A percentile compares a stretch with the other conserved stretches of the same genome.
These are phyloP conservation scores for Lasioglossum zephyrum DNA, from an alignment of 2,888 invertebrate species.

Conservation along the genomic window DNA sequence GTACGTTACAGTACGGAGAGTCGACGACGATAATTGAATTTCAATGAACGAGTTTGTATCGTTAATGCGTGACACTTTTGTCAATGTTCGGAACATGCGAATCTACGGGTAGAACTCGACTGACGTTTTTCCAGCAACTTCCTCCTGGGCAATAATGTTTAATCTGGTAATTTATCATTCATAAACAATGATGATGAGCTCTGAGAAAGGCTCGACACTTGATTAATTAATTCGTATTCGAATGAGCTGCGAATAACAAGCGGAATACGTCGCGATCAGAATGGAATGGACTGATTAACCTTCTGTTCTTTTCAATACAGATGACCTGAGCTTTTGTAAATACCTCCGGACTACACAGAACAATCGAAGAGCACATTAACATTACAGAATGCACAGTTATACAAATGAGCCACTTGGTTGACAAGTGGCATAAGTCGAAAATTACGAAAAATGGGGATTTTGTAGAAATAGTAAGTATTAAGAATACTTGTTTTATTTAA, in stretches of 20 bases:
- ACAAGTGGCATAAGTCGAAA: too few relatives aligned
- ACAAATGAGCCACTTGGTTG: background rate
- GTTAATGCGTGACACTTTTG: background rate
- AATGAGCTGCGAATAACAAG: background rate
- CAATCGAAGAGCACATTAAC: background rate
- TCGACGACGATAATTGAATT: background rate
- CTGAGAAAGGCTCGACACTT: background rate
- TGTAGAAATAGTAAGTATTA: too few relatives aligned
- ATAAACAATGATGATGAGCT: background rate
- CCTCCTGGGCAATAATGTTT: background rate
- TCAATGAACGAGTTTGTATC: background rate
- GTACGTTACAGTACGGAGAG: background rate
- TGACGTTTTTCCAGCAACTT: background rate
- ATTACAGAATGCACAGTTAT: background rate
- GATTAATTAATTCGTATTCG: background rate
- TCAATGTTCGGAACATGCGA: background rate
- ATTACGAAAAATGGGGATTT: too few relatives aligned
- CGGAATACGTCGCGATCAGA: background rate
- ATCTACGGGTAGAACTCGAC: too few relatives aligned
- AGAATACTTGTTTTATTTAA: too few relatives aligned
- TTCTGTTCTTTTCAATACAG: background rate
- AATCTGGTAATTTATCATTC: background rate
- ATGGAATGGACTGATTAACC: background rate
- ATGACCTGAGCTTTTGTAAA: background rate
- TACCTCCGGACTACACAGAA: background rate